phyloP scores from a whole-genome alignment of 1,140 invertebrate genomes.

The Apis laboriosa region DNA sequence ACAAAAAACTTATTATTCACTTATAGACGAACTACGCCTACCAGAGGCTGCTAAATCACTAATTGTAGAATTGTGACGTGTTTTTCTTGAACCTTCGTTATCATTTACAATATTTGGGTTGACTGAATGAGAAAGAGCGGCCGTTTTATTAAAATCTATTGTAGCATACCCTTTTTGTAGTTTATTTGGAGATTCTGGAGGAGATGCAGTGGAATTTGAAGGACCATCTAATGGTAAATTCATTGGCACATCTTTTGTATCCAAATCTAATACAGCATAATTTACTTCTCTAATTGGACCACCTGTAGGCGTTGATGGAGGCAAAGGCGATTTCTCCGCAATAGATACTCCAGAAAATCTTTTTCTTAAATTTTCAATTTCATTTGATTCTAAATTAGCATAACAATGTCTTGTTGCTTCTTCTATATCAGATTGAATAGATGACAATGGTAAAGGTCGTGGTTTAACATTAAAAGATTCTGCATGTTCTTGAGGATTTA shows the following conservation, averaged over 20 bases:
- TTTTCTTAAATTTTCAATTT: constrained; percentile 81
- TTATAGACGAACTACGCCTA: constrained; percentile 82
- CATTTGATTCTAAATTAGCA: constrained; percentile 85
- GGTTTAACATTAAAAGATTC: constrained; percentile 31
- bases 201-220: constrained; percentile 63
- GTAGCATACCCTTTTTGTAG: constrained; percentile 91
- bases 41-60: constrained; percentile 79
- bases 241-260: constrained; percentile 73
- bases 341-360: constrained; percentile 73
- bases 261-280: constrained; percentile 89
- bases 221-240: constrained; percentile 61
- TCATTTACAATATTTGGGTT: constrained; percentile 82
- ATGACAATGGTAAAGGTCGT: constrained; percentile 65
- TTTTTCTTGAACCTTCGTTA: constrained; percentile 84
- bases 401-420: constrained; percentile 82
- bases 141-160: constrained; percentile 96
- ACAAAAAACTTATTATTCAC: constrained; percentile 79
- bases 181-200: constrained; percentile 82
- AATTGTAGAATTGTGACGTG: constrained; percentile 85
- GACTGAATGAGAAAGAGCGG: constrained; percentile 88
- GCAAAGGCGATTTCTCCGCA: constrained; percentile 78
- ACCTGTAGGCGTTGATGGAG: constrained; percentile 79
- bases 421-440: constrained; percentile 66
- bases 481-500: constrained; percentile 79
- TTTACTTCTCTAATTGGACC: constrained; percentile 84